Base-by-base conservation (phyloP, 2,888 invertebrate species). In the Hypomecis atomaria region DNA sequence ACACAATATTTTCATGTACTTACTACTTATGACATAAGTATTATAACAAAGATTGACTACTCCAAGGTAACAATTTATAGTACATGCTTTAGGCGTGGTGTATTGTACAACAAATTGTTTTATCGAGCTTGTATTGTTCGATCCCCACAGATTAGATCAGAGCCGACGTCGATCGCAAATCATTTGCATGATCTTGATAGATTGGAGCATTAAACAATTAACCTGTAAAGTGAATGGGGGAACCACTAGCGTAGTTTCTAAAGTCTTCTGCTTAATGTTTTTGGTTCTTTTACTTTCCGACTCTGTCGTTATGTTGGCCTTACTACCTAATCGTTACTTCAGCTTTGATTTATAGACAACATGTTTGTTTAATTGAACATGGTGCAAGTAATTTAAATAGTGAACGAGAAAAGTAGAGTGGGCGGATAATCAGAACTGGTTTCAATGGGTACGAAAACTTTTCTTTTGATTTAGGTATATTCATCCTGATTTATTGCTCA, bases 151-250 rank as follows among this genome's bases (percentile, higher is more conserved):
- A 56, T 38, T 10, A 43, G 40, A 44, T 34, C 40, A 34, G 53
- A 13, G 38, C 47, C 44, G 13, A 67, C 59, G 49, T 53, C 60
- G 47, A 64, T 65, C 64, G 67, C 64, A 68, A 69, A 66, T 64
- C 61, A 59, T 63, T 62, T 60, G 65, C 64, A 66, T 63, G 67
- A 69, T 71, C 65, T 23, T 69, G 67, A 56, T 62, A 68, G 66
- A 45, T 67, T 61, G 9, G 23, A 13, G 52, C 40, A 36, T 5
- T 8, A 2, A 50, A 37, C 38, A 52, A 52, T 4, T 40, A 36
- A 10, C 6, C 40, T 42, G 10, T 42, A 5, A 1, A 23, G 8
- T 23, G 1, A 42, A 40, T 9, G 33, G 13, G 23, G 52, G 40
- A 23, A 6, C 52, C 7, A 52, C 10, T 10, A 42, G 5, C 33